phyloP scores from a whole-genome alignment of 2,113 vertebrate genomes.

The Psammodynastes pulverulentus region DNA sequence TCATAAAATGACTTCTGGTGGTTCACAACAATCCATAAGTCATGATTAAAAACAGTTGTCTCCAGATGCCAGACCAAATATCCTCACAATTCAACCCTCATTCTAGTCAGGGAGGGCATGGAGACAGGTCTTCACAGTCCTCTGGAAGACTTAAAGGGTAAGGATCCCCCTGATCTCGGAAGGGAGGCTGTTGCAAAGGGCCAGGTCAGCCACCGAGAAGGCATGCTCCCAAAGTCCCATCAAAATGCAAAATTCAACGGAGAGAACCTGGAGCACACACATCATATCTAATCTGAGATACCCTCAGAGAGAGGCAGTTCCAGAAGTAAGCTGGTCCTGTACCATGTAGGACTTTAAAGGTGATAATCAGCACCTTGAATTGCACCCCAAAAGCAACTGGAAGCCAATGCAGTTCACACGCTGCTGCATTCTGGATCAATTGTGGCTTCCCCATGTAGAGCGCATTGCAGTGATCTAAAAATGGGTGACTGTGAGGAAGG shows the following conservation, averaged over 20 bases:
- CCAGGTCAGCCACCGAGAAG: neutral
- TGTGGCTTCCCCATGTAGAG: neutral
- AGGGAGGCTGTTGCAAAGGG: neutral
- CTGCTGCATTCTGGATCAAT: neutral
- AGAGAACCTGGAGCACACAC: neutral
- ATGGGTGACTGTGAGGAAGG: neutral
- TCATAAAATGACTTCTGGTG: neutral
- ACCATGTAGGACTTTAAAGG: neutral
- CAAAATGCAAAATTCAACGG: neutral
- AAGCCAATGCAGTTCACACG: neutral
- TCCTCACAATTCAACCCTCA: neutral
- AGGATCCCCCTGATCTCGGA: neutral
- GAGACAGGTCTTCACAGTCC: neutral
- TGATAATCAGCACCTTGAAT: neutral
- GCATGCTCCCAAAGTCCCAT: neutral
- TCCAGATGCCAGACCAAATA: neutral
- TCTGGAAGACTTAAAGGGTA: neutral
- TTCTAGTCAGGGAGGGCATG: neutral
- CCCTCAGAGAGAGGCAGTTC: neutral
- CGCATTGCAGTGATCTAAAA: neutral
- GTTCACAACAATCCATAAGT: neutral
- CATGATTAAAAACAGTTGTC: neutral
- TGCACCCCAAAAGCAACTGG: neutral
- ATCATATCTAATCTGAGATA: neutral
- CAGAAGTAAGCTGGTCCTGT: neutral